These are phyloP conservation scores for Acromyrmex echinatior DNA, from an alignment of 1,140 invertebrate genomes.

Conservation along the genomic window DNA sequence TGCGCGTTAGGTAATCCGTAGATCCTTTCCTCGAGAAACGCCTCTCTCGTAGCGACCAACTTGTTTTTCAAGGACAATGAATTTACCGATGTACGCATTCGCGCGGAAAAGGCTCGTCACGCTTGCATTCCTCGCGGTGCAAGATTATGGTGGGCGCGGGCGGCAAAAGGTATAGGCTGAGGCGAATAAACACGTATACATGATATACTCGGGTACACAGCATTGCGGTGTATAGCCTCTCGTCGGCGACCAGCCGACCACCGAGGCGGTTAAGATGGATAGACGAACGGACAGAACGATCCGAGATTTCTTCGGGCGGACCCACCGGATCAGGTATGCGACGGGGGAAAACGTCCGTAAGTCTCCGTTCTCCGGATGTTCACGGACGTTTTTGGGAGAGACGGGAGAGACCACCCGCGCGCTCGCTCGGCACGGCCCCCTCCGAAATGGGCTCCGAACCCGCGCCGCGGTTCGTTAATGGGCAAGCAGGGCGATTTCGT, in stretches of 20 bases:
- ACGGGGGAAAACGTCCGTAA: neutral
- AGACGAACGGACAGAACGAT: neutral
- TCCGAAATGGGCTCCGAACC: neutral
- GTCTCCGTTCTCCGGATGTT: neutral
- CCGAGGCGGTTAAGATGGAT: constrained; percentile 11
- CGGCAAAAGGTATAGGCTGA: constrained; percentile 18
- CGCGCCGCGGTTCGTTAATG: constrained; percentile 17
- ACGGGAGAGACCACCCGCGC: constrained; percentile 35
- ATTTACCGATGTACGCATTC: constrained; percentile 62
- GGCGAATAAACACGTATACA: neutral
- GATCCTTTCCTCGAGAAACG: constrained; percentile 58
- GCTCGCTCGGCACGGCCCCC: neutral
- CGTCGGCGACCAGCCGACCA: neutral
- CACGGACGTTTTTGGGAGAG: neutral
- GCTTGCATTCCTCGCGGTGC: constrained; percentile 55
- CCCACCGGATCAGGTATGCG: constrained; percentile 10
- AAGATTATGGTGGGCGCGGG: constrained; percentile 13
- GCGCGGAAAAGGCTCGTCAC: constrained; percentile 64
- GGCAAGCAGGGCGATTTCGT: neutral
- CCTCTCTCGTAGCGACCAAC: constrained; percentile 37
- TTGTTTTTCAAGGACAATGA: constrained; percentile 68
- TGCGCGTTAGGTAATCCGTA: constrained; percentile 57
- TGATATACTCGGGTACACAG: too few species aligned
- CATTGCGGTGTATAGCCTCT: neutral
- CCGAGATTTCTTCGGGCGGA: neutral